These are phyloP conservation scores for Tipula lateralis DNA, from an alignment of 2,888 invertebrate genomes.

Conservation along the genomic window DNA sequence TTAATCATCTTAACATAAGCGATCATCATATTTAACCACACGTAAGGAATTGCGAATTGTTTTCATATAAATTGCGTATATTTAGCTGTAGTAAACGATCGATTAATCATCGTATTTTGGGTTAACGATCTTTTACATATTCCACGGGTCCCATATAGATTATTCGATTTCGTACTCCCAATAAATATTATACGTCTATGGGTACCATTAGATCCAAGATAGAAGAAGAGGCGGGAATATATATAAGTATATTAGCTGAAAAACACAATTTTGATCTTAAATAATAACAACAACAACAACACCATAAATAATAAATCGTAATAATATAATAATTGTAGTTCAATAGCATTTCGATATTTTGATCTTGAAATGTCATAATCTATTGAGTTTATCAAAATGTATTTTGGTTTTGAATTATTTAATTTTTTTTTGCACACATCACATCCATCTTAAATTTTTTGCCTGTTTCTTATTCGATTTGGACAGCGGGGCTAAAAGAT, in stretches of 20 bases:
- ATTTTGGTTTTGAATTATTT: background rate
- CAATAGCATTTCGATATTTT: conserved; percentile 5
- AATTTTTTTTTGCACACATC: background rate
- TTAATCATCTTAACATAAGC: background rate
- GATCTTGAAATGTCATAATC: conserved; percentile 24
- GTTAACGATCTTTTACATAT: background rate
- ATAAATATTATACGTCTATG: background rate
- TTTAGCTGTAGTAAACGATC: background rate
- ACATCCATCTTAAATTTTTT: background rate
- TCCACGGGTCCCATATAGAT: background rate
- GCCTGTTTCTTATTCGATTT: background rate
- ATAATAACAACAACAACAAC: background rate
- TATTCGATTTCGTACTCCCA: background rate
- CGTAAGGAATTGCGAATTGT: background rate
- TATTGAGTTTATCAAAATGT: background rate
- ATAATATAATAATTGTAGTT: background rate
- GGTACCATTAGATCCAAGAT: background rate
- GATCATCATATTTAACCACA: background rate
- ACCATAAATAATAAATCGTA: background rate
- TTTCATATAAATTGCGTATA: background rate
- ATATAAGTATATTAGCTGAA: background rate
- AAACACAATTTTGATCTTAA: background rate
- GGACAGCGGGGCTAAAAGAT: background rate
- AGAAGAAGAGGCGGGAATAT: background rate
- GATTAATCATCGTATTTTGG: background rate